Evolutionary conservation across 2,888 invertebrate genomes (phyloP).

Genomic region (Drosophila longiperda): DNA sequence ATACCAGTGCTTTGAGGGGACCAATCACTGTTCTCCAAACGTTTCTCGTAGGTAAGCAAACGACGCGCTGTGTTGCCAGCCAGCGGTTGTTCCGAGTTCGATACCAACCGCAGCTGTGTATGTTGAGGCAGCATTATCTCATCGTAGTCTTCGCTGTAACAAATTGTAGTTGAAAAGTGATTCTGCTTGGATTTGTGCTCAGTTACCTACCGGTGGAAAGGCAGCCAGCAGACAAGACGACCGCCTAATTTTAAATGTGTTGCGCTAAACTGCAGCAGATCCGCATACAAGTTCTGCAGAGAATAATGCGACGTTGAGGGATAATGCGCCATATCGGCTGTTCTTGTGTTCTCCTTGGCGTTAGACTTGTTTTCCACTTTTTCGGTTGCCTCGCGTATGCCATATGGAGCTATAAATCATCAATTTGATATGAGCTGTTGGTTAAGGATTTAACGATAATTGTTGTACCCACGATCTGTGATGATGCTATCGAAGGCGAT

Average conservation of each 20-base stretch:
- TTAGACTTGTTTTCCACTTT: slow-evolving; percentile 86
- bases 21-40: slow-evolving; percentile 85
- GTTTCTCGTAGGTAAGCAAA: slow-evolving; percentile 94
- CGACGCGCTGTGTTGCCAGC: slow-evolving; percentile 92
- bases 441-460: not conserved
- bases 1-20: slow-evolving; percentile 75
- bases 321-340: slow-evolving; percentile 89
- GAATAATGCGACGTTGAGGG: slow-evolving; percentile 95
- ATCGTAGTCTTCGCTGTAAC: slow-evolving; percentile 89
- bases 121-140: slow-evolving; percentile 92
- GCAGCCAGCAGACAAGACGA: slow-evolving; percentile 97
- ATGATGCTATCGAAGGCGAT: slow-evolving; percentile 95
- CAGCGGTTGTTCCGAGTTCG: slow-evolving; percentile 95
- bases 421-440: too few species aligned
- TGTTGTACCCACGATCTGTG: slow-evolving; percentile 93
- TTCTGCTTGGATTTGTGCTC: not conserved
- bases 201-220: slow-evolving; percentile 89
- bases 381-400: slow-evolving; percentile 96
- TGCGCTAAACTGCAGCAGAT: slow-evolving; percentile 94
- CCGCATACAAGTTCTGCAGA: slow-evolving; percentile 92
- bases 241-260: slow-evolving; percentile 90
- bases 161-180: not conserved
- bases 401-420: slow-evolving; percentile 93
- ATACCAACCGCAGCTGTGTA: slow-evolving; percentile 90
- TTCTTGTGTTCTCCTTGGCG: slow-evolving; percentile 86